Base-by-base conservation (phyloP, 2,797 vertebrate genomes). In the Malacoctenus gilli region DNA sequence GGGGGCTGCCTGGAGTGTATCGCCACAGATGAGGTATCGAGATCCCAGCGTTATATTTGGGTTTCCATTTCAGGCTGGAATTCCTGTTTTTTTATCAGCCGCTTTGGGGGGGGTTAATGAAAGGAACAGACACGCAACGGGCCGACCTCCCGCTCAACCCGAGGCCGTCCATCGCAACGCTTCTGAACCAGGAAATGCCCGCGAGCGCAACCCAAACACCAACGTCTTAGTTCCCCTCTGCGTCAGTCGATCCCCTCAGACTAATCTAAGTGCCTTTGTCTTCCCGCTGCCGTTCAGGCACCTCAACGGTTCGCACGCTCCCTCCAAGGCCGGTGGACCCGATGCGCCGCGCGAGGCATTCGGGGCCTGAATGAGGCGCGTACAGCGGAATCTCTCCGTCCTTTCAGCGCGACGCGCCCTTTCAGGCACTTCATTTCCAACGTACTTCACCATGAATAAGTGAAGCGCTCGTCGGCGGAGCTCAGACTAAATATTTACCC, bases 361-460 rank as follows among this genome's bases (percentile, higher is more conserved):
- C 16, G 38, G 8, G 31, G 18, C n/a, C 47, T 25, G 53, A 61
- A 43, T 16, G 37, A 65, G 15, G 21, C 8, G 18, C 20, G 18
- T 8, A 11, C 32, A 4, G 18, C 13, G 18, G 8, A 13, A 10
- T 28, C 32, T 8, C 59, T 48, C 34, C 32, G 2, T 34, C 14
- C 6, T 31, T 51, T 68, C 56, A 43, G 8, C 47, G 36, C 55
- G 18, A 14, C 9, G 59, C 53, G 53, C 55, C 67, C 16, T 59
- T 28, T 36, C 6, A 22, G 23, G 31, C 22, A 14, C 44, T 46
- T 72, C 19, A 55, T 77, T 61, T 69, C 20, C 39, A 43, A 18
- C 57, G 22, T 15, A 43, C 31, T 49, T 15, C 14, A n/a, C 0
- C n/a, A 62, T 72, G 44, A 79, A 70, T 82, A 48, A 72, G 52